Conservation (phyloP, 2,888 invertebrate genomes). For the Leucoptera coffeella region DNA sequence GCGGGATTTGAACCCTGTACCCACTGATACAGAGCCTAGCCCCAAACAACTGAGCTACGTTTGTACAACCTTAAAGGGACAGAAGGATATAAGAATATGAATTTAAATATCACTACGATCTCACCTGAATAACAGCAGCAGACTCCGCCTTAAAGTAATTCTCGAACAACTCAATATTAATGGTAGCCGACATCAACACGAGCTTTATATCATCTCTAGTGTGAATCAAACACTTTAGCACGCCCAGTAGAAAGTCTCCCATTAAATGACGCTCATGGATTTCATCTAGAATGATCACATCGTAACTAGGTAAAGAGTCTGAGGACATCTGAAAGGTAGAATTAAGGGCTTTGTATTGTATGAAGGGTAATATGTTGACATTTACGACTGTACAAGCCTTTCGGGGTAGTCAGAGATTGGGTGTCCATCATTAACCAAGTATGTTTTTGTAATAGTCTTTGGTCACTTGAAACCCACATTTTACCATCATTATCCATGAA, state of each 20-base stretch:
- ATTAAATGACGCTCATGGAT: constrained; percentile 94
- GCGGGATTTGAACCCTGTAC: no score
- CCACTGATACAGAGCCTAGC: no score
- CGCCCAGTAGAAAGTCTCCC: constrained; percentile 90
- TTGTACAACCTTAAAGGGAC: no score
- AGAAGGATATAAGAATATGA: constrained; percentile 1
- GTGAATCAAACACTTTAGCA: constrained; percentile 85
- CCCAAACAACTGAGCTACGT: no score
- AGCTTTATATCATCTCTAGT: constrained; percentile 77
- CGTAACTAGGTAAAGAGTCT: constrained; percentile 78
- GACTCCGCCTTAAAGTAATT: constrained; percentile 78
- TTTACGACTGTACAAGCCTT: no score
- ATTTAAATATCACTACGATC: constrained; percentile 6
- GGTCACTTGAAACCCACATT: no score
- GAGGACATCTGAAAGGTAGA: constrained; percentile 60
- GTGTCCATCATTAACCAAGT: no score
- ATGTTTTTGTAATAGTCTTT: no score
- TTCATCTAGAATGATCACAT: constrained; percentile 93
- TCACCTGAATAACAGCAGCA: constrained; percentile 74
- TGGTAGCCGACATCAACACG: constrained; percentile 98
- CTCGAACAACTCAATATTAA: constrained; percentile 91
- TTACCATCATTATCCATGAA: no score
- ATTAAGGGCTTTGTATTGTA: background rate
- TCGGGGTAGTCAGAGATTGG: no score
- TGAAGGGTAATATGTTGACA: no score